Evolutionary conservation across 2,888 invertebrate genomes (phyloP), one percentile per base, ranked within the genome.

Genomic region (Harpalus rufipes): DNA sequence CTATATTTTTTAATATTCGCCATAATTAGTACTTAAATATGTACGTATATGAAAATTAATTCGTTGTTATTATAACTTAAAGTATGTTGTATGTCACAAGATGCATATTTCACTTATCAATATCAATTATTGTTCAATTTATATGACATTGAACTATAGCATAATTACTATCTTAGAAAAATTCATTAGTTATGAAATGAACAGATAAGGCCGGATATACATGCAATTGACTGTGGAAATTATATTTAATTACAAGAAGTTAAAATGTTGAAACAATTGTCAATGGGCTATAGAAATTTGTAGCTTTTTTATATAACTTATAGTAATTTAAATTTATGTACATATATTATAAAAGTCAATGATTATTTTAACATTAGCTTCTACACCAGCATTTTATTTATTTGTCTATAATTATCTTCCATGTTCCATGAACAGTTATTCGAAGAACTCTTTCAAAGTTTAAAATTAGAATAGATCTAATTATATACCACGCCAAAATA

Each of bases 391-490:
- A 51, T 51, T 51, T 32, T 32, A 32, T 32, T 4, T 51, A 51
- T 51, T 51, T 51, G 12, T 10, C 44, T 51, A 51, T 51, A 51
- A 51, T 51, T 51, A 68, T 39, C 4, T 63, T 63, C 63, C 7
- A 63, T 21, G 63, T 63, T 21, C 12, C 63, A 63, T 68, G 68
- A n/a, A 63, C 63, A 68, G 14, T 39, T 68, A 68, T 68, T 68
- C 68, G n/a, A 39, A 68, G 68, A 68, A 68, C 14, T 14, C 68
- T 68, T 68, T 63, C 7, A 68, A 39, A n/a, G 14, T 68, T 68
- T 39, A 68, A 68, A 32, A 39, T 68, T 68, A 39, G 68, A 39
- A 32, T 68, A n/a, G 25, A 63, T 68, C 32, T 68, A 68, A 68
- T 68, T 68, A 68, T 68, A 68, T 25, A 39, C 68, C 7, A 39